phyloP scores from a whole-genome alignment of 37 sponge, comb jelly and placozoan genomes.

The Aplysina aerophoba region DNA sequence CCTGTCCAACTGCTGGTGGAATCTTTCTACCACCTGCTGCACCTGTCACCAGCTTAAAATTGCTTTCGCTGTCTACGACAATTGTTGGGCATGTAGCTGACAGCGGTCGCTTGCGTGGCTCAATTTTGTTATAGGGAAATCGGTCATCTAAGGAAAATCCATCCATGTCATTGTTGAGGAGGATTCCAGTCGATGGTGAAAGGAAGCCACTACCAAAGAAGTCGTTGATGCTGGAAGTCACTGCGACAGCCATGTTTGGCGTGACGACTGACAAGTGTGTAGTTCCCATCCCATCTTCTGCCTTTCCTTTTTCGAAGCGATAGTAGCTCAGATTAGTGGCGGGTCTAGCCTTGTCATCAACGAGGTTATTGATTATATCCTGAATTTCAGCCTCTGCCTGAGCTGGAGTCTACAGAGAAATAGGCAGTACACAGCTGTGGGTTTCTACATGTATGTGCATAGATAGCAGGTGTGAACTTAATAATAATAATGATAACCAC shows the following conservation, averaged over 20 bases:
- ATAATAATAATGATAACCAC: too few species aligned
- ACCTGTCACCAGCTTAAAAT: background rate
- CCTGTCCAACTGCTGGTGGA: conserved; percentile 24
- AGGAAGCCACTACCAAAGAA: conserved; percentile 8
- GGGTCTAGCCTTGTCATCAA: background rate
- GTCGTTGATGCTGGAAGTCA: conserved; percentile 10
- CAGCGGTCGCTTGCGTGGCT: background rate
- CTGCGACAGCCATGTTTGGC: background rate
- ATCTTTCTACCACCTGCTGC: conserved; percentile 18
- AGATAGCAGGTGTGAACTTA: background rate
- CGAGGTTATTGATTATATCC: too few species aligned
- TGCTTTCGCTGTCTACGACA: background rate
- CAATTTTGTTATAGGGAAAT: background rate
- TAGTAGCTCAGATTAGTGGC: background rate
- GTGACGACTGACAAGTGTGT: conserved; percentile 1
- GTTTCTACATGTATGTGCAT: too few species aligned
- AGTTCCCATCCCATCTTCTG: background rate
- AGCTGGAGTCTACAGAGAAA: background rate
- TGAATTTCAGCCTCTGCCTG: too few species aligned
- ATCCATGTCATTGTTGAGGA: conserved; percentile 1
- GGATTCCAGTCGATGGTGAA: background rate
- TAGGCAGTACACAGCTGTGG: background rate
- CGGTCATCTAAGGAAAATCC: background rate
- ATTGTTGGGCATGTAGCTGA: background rate
- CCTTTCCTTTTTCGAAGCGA: background rate